These are phyloP conservation scores for Plagodis dolabraria DNA, from an alignment of 2,888 invertebrate species.

Conservation along the genomic window DNA sequence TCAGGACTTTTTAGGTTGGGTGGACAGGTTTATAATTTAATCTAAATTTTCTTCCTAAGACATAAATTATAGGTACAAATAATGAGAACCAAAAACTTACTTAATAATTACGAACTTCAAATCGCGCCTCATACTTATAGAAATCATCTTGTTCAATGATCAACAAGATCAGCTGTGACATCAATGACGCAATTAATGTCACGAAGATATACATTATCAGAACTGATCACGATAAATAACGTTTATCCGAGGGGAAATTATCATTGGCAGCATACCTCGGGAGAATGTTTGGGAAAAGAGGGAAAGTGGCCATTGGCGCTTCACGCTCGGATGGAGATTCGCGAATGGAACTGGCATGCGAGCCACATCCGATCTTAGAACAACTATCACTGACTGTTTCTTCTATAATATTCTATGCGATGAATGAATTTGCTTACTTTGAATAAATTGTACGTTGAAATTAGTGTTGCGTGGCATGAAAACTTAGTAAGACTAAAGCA, in stretches of 20 bases:
- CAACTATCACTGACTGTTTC: too few relatives aligned
- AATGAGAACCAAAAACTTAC: too few relatives aligned
- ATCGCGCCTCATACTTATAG: not conserved
- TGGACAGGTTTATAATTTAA: too few relatives aligned
- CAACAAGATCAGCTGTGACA: constrained; percentile 3
- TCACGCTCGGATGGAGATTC: constrained; percentile 55
- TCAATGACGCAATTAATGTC: constrained; percentile 12
- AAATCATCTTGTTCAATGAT: not conserved
- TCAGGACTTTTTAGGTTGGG: too few relatives aligned
- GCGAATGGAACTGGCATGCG: constrained; percentile 25
- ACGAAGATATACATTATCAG: constrained; percentile 9
- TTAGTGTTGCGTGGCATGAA: too few relatives aligned
- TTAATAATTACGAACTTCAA: too few relatives aligned
- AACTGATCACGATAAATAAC: constrained; percentile 13
- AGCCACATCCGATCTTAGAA: not conserved
- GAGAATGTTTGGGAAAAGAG: constrained; percentile 65
- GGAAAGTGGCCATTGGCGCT: constrained; percentile 61
- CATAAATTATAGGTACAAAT: too few relatives aligned
- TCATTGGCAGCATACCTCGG: constrained; percentile 41
- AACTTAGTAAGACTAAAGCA: too few relatives aligned
- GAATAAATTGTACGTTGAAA: too few relatives aligned
- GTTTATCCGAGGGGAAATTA: constrained; percentile 40
- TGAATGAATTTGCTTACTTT: too few relatives aligned
- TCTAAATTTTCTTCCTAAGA: too few relatives aligned
- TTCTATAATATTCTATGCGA: too few relatives aligned